phyloP scores from a whole-genome alignment of 1,140 invertebrate genomes.

The Philopotamus ludificatus region DNA sequence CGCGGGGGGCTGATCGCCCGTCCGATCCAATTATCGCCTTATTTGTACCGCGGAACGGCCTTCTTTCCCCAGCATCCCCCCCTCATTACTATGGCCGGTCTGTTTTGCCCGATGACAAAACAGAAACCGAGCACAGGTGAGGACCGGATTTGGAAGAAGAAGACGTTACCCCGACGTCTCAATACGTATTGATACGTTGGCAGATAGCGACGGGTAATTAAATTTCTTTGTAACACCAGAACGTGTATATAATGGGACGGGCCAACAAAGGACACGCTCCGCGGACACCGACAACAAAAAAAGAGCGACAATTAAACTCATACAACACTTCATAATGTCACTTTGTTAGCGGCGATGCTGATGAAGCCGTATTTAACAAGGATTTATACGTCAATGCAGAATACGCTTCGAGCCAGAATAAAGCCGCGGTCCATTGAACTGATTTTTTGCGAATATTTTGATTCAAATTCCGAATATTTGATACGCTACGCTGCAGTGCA shows the following conservation, averaged over 20 bases:
- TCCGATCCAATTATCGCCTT: constrained; percentile 40
- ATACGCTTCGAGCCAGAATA: too few relatives aligned
- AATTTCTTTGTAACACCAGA: background rate
- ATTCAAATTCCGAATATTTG: too few relatives aligned
- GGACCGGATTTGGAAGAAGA: background rate
- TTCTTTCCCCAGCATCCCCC: constrained; percentile 17
- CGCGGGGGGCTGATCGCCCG: constrained; percentile 37
- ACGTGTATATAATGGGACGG: background rate
- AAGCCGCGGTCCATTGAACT: too few relatives aligned
- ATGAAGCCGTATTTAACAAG: too few relatives aligned
- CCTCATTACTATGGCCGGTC: constrained; percentile 31
- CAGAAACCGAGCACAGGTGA: constrained; percentile 13
- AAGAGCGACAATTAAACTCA: background rate
- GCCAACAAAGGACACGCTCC: background rate
- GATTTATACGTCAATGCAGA: too few relatives aligned
- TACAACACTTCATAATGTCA: background rate
- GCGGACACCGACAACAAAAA: background rate
- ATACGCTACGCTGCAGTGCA: too few relatives aligned
- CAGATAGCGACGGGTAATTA: background rate
- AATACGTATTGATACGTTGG: constrained; percentile 1
- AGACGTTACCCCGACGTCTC: constrained; percentile 10
- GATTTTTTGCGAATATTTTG: too few relatives aligned
- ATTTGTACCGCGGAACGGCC: constrained; percentile 35
- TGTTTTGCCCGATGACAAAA: constrained; percentile 34
- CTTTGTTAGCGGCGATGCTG: too few relatives aligned